Evolutionary conservation across 2,888 invertebrate genomes (phyloP), one percentile per base, ranked within the genome.

Genomic region (Mechanitis mazaeus): DNA sequence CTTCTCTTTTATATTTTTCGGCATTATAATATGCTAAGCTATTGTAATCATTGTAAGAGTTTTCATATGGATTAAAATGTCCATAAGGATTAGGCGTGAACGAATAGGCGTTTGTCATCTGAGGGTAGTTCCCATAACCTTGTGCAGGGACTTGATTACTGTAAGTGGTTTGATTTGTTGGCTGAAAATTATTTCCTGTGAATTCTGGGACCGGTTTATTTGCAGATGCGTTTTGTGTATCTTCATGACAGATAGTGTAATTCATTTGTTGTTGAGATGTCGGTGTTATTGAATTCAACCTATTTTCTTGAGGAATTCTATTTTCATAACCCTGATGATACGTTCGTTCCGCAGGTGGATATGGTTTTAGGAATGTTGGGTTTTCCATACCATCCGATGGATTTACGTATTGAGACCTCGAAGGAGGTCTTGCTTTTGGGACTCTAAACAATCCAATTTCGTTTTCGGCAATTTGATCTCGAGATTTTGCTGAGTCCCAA

Each of bases 401-500:
- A 69, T 90, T 88, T 9, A 84, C 82, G 42, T 91, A 83, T 61
- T 90, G 91, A 1, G 90, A 92, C 64, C 93, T 85, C 3, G 93
- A 93, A 42, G 92, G 93, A 42, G 93, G 93, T 69, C 92, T 88
- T 1, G 92, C 93, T 79, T 92, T 93, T 2, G 93, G 93, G 31
- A 93, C 92, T 72, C 93, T 84, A 71, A 93, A 93, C 9, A 93
- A 87, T 3, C 92, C 88, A 55, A 91, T 91, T 66, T 92, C 92
- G 69, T 81, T 87, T 63, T 87, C 88, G 33, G 75, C 74, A 2
- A 76, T 75, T 58, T 75, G 77, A 60, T 90, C 90, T 75, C 85
- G 88, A n/a, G 78, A 70, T 76, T 85, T 89, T 1, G 78, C 72
- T 1, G 81, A 78, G 66, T 89, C 90, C 89, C 90, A 90, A 67